A percentile compares a stretch with the other conserved stretches of the same genome.
Evolutionary conservation across 2,888 invertebrate genomes (phyloP).

Genomic region (Sinhomidia bicolor): DNA sequence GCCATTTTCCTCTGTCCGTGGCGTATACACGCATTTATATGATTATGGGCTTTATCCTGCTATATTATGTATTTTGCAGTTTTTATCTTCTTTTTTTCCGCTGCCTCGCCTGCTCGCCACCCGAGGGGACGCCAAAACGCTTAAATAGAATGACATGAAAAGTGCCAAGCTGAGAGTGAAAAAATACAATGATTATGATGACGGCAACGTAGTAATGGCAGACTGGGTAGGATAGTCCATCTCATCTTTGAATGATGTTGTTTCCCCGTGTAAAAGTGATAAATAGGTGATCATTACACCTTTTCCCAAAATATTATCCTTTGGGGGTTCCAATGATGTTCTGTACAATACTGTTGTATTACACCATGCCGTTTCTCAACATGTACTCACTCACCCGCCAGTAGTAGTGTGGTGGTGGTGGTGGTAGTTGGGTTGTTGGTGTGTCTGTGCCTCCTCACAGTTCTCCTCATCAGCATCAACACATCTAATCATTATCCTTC

Average conservation of each 20-base stretch:
- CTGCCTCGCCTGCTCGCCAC: background rate
- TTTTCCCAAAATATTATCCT: conserved; percentile 63
- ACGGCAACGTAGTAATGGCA: background rate
- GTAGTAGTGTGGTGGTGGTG: too few species aligned
- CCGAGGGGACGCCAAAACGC: conserved; percentile 40
- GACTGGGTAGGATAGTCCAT: too few species aligned
- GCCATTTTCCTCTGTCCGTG: conserved; percentile 32
- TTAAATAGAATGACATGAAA: conserved; percentile 42
- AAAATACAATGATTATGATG: background rate
- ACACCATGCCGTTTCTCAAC: too few species aligned
- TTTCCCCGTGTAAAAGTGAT: conserved; percentile 63
- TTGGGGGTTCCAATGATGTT: conserved; percentile 71
- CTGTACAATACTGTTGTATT: too few species aligned
- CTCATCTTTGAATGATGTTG: background rate
- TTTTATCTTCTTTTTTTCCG: background rate
- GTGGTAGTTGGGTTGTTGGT: too few species aligned
- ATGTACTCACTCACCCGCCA: too few species aligned
- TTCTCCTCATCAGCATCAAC: conserved; percentile 34
- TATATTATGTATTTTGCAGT: background rate
- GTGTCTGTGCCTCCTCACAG: conserved; percentile 35
- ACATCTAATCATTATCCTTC: conserved; percentile 8
- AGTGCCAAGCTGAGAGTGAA: background rate
- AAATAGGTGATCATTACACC: conserved; percentile 75
- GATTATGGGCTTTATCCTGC: background rate
- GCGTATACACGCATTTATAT: too few species aligned